Evolutionary conservation across 2,113 vertebrate species (phyloP), one percentile per base, ranked within the genome.

Genomic region (Phainopepla nitens): DNA sequence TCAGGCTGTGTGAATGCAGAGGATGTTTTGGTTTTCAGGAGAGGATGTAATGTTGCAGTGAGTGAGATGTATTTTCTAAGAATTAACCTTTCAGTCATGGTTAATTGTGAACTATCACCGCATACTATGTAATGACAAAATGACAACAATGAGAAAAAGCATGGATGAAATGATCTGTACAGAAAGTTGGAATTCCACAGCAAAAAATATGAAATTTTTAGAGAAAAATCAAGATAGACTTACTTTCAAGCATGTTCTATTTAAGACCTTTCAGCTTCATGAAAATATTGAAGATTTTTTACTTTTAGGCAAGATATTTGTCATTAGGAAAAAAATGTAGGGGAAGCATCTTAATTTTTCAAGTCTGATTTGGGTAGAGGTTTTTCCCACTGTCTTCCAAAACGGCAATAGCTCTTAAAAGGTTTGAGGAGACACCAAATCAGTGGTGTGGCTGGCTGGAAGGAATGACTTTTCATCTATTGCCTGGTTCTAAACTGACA

Each of bases 361-460:
- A 41, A 44, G 5, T 47, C 41, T 53, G 8, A 10, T 69, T 64
- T n/a, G 20, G 7, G 8, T 51, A 31, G 36, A 69, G 10, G 12
- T 76, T 21, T 6, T 15, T 57, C 18, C 0, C 0, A 0, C 0
- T 27, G 41, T 9, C 15, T 62, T 66, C 12, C 8, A 79, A 66
- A 75, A 29, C 6, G 61, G 13, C 33, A 51, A 7, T 1, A 35
- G 21, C 5, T 24, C 22, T 54, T 35, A 3, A 71, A 68, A 86
- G 6, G 41, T 28, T 50, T 19, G 51, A 45, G 73, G 39, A 54
- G 39, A 50, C 20, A 27, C 24, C 18, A 71, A 60, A 58, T 13
- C 31, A 15, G 0, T 75, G 56, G 10, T 0, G 1, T 8, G 77
- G 14, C 54, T 87, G 56, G 11, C 29, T 73, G 50, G 50, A 51